Evolutionary conservation across 64 coral and sea anemone species (phyloP).

Genomic region (Acropora tenuis): DNA sequence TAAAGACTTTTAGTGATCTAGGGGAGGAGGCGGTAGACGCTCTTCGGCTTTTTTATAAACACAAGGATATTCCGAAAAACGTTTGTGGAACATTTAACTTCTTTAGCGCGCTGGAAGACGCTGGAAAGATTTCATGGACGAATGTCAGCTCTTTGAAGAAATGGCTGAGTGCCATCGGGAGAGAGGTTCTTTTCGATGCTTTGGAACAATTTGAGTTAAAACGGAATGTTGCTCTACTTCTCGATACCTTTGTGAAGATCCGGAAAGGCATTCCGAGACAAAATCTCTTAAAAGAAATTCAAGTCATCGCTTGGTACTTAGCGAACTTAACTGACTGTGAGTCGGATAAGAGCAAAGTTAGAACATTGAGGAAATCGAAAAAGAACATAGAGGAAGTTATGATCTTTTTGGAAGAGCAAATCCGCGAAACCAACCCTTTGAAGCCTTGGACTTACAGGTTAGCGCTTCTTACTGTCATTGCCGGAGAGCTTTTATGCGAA

Average conservation of each 20-base stretch:
- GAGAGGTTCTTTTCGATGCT: background rate
- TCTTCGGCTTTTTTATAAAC: background rate
- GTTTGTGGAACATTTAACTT: background rate
- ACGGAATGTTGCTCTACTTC: background rate
- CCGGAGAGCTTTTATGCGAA: background rate
- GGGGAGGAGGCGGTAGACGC: background rate
- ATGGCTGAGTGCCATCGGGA: background rate
- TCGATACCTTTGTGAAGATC: background rate
- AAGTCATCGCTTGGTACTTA: background rate
- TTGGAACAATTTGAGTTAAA: background rate
- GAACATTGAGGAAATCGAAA: background rate
- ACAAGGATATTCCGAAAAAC: no score
- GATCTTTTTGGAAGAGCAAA: background rate
- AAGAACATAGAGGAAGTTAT: background rate
- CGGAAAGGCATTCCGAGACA: background rate
- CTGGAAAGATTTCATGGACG: background rate
- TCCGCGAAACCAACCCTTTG: background rate
- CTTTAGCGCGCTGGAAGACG: background rate
- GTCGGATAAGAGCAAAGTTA: background rate
- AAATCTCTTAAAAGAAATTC: no score
- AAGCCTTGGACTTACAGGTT: background rate
- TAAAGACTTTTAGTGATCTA: background rate
- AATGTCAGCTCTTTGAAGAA: background rate
- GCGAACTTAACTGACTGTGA: background rate
- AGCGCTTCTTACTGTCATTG: background rate